These are phyloP conservation scores for Meloidogyne chitwoodi DNA, from an alignment of 1,140 invertebrate genomes.

Conservation along the genomic window DNA sequence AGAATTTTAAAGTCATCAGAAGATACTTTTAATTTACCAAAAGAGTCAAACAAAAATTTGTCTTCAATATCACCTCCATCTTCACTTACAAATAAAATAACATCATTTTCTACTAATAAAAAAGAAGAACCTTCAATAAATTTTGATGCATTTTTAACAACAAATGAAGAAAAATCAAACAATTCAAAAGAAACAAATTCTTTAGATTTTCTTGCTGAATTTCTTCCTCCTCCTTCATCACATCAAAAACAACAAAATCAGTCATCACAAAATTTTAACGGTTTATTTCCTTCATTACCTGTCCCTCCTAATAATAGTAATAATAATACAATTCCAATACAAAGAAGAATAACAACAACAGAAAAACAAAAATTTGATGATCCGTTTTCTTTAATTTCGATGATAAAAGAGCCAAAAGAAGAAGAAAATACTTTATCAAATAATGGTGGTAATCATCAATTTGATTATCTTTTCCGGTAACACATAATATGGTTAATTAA, in stretches of 20 bases:
- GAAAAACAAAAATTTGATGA: neutral
- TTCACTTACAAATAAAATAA: neutral
- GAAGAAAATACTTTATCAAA: neutral
- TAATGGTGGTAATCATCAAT: neutral
- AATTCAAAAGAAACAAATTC: neutral
- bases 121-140: neutral
- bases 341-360: neutral
- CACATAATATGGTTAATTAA: no score
- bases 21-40: neutral
- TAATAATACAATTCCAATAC: slow-evolving; percentile 3
- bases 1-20: neutral
- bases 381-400: neutral
- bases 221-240: neutral
- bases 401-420: neutral
- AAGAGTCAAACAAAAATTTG: neutral
- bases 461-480: neutral
- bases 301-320: slow-evolving; percentile 6
- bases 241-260: neutral
- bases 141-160: neutral
- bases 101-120: neutral
- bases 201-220: slow-evolving; percentile 17
- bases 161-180: neutral
- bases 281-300: slow-evolving; percentile 11
- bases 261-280: neutral
- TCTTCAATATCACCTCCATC: neutral